Percentiles rank a stretch among this genome's conserved stretches.
phyloP scores from a whole-genome alignment of 2,113 vertebrate species.

The Amblyopsis rosae region DNA sequence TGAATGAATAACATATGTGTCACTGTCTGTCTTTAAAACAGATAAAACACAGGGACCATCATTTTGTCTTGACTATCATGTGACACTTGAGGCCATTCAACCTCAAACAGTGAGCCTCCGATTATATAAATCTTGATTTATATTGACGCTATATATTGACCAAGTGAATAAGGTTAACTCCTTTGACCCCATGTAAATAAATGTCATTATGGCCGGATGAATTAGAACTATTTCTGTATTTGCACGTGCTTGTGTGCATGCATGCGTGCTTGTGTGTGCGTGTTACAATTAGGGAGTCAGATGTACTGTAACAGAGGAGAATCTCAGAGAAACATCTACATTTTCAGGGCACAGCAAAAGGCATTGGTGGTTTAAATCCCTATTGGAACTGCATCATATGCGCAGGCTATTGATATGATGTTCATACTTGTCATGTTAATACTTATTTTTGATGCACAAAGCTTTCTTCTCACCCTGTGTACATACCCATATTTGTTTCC shows the following conservation, averaged over 20 bases:
- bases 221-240: too few relatives aligned
- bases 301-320: background rate
- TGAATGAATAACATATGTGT: too few relatives aligned
- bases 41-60: too few relatives aligned
- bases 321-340: background rate
- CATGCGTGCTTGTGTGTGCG: background rate
- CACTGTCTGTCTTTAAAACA: too few relatives aligned
- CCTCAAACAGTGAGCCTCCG: too few relatives aligned
- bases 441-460: conserved; percentile 19
- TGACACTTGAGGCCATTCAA: too few relatives aligned
- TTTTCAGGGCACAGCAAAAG: background rate
- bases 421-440: background rate
- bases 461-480: conserved; percentile 28
- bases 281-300: background rate
- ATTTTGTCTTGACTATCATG: too few relatives aligned
- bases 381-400: background rate
- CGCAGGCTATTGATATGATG: conserved; percentile 15
- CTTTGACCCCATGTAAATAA: too few relatives aligned
- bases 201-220: too few relatives aligned
- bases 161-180: too few relatives aligned
- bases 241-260: background rate
- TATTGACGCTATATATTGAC: too few relatives aligned
- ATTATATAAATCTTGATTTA: too few relatives aligned
- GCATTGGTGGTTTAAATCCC: conserved; percentile 3
- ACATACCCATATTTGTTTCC: conserved; percentile 44